Evolutionary conservation across 2,888 invertebrate genomes (phyloP).

Genomic region (Amphipoea oculea): DNA sequence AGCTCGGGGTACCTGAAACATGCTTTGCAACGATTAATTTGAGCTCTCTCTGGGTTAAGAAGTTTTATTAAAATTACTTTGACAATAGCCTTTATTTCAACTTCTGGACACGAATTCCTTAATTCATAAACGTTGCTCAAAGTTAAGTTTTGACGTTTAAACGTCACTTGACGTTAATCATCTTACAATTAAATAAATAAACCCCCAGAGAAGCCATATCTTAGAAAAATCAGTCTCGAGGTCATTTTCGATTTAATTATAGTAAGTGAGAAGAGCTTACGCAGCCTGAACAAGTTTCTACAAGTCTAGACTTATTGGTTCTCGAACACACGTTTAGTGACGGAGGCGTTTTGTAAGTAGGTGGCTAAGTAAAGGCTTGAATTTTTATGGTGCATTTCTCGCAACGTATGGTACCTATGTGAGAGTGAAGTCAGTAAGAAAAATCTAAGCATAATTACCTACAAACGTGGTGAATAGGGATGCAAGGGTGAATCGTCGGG

Average conservation of each 20-base stretch:
- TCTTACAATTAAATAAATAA: not conserved
- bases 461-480: no score
- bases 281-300: slow-evolving; percentile 47
- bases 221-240: not conserved
- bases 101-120: not conserved
- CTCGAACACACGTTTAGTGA: slow-evolving; percentile 21
- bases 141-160: no score
- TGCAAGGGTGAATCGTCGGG: no score
- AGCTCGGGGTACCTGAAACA: not conserved
- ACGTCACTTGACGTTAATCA: no score
- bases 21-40: slow-evolving; percentile 5
- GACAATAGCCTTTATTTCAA: not conserved
- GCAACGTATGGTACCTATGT: not conserved
- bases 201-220: not conserved
- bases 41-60: not conserved
- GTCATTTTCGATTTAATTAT: slow-evolving; percentile 23
- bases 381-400: not conserved
- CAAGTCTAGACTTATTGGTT: slow-evolving; percentile 44
- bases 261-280: slow-evolving; percentile 1
- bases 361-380: not conserved
- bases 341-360: slow-evolving; percentile 11
- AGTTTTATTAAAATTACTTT: not conserved
- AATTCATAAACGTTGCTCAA: no score
- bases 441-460: not conserved
- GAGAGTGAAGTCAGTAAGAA: not conserved